Evolutionary conservation across 2,888 invertebrate species (phyloP).

Genomic region (Mechanitis messenoides): DNA sequence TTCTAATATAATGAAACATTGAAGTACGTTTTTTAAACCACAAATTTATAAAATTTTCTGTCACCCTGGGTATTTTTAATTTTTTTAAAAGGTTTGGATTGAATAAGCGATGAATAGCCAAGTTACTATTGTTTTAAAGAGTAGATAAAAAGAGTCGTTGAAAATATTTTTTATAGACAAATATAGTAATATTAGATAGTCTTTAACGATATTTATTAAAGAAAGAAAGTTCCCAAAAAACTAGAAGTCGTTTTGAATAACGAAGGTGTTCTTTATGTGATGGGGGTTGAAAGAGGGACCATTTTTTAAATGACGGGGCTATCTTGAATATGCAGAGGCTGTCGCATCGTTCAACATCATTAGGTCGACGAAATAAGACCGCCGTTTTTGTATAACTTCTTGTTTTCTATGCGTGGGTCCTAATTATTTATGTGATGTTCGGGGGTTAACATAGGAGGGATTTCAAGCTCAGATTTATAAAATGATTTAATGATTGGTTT

Average conservation of each 20-base stretch:
- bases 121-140: too few species aligned
- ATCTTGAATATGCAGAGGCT: conserved; percentile 64
- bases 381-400: conserved; percentile 43
- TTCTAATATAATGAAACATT: too few species aligned
- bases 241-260: conserved; percentile 66
- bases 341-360: conserved; percentile 69
- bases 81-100: too few species aligned
- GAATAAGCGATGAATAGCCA: too few species aligned
- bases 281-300: conserved; percentile 60
- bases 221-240: conserved; percentile 36
- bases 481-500: too few species aligned
- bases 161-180: too few species aligned
- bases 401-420: conserved; percentile 30
- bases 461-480: too few species aligned
- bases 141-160: too few species aligned
- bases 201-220: conserved; percentile 4
- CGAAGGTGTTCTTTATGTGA: conserved; percentile 65
- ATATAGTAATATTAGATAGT: not conserved
- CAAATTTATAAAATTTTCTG: too few species aligned
- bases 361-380: conserved; percentile 56
- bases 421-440: conserved; percentile 12
- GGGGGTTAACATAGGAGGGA: not conserved
- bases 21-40: too few species aligned
- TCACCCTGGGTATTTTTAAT: too few species aligned
- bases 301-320: conserved; percentile 63